A percentile compares a stretch with the other conserved stretches of the same genome.
These are phyloP conservation scores for Strix aluco DNA, from an alignment of 2,113 vertebrate genomes.

Conservation along the genomic window DNA sequence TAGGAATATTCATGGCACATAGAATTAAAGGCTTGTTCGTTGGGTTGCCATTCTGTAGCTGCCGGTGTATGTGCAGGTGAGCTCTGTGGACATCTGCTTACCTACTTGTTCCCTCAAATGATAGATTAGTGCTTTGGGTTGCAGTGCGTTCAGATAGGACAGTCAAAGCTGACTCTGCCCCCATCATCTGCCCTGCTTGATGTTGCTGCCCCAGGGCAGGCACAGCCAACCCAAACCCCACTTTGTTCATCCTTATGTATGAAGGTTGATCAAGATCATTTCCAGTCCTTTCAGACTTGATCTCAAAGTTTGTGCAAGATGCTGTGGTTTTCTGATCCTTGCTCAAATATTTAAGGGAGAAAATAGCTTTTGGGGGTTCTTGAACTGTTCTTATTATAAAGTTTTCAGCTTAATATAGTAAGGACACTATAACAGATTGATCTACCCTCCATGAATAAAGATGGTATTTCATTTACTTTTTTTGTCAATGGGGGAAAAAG, in stretches of 20 bases:
- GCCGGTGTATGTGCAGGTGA: not conserved
- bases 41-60: not conserved
- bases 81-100: not conserved
- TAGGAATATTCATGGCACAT: not conserved
- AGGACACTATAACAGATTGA: slow-evolving; percentile 6
- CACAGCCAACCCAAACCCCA: not conserved
- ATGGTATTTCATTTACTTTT: slow-evolving; percentile 21
- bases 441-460: not conserved
- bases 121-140: not conserved
- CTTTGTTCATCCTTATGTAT: not conserved
- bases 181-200: not conserved
- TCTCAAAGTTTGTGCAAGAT: not conserved
- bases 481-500: not conserved
- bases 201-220: not conserved
- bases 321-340: not conserved
- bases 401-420: not conserved
- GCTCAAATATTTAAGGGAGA: not conserved
- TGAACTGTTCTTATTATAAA: not conserved
- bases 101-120: not conserved
- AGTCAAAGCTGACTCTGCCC: not conserved
- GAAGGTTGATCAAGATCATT: not conserved
- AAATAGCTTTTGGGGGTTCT: not conserved
- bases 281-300: not conserved
- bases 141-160: not conserved
- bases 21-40: not conserved